These are phyloP conservation scores for Diadegma fenestrale DNA, from an alignment of 2,888 invertebrate species.

Conservation along the genomic window DNA sequence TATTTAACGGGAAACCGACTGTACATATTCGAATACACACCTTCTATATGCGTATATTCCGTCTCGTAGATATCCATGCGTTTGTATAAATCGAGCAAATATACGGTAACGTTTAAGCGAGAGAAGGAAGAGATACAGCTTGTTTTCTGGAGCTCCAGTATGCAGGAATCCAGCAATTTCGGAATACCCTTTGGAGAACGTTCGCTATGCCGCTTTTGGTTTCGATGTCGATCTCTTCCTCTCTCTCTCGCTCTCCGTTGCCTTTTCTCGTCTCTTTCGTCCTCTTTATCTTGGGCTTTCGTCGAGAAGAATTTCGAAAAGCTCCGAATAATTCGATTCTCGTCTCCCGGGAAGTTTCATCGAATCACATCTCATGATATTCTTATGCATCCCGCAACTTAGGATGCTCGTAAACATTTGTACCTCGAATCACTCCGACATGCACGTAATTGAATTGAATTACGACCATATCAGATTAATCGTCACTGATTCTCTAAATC, in stretches of 20 bases:
- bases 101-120: constrained; percentile 53
- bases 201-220: constrained; percentile 52
- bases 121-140: constrained; percentile 55
- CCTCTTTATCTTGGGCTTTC: constrained; percentile 26
- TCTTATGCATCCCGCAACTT: constrained; percentile 5
- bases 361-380: constrained; percentile 19
- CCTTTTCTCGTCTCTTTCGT: constrained; percentile 6
- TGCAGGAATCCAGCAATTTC: constrained; percentile 67
- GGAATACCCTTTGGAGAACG: constrained; percentile 60
- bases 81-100: constrained; percentile 20
- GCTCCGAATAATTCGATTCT: constrained; percentile 26
- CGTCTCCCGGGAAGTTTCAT: constrained; percentile 20
- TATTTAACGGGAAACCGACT: constrained; percentile 9
- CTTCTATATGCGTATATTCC: not conserved
- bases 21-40: not conserved
- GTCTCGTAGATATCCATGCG: constrained; percentile 50
- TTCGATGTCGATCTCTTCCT: constrained; percentile 32
- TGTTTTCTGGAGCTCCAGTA: constrained; percentile 58
- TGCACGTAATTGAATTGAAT: constrained; percentile 1
- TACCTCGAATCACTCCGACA: not conserved
- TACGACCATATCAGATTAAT: not conserved
- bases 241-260: constrained; percentile 25
- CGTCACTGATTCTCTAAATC: not conserved
- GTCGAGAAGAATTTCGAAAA: constrained; percentile 20
- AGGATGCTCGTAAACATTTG: constrained; percentile 1